phyloP scores from a whole-genome alignment of 2,888 invertebrate species.

The Microctonus hyperodae region DNA sequence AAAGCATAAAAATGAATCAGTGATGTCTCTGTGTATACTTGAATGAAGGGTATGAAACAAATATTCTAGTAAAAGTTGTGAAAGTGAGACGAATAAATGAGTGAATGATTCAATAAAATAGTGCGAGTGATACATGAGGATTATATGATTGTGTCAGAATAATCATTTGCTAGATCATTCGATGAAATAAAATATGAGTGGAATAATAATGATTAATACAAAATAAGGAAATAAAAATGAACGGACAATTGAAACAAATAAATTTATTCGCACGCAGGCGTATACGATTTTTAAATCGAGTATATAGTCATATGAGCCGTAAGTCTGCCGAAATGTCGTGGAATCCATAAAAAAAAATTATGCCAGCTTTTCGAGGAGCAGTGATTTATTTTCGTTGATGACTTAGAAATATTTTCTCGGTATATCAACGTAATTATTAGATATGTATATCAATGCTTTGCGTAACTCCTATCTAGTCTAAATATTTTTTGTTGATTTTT shows the following conservation, averaged over 20 bases:
- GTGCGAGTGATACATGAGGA: slow-evolving; percentile 19
- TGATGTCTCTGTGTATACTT: slow-evolving; percentile 45
- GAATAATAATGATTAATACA: slow-evolving; percentile 7
- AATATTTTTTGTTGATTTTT: slow-evolving; percentile 22
- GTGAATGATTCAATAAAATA: slow-evolving; percentile 24
- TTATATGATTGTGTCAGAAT: background rate
- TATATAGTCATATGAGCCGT: slow-evolving; percentile 24
- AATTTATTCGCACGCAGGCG: background rate
- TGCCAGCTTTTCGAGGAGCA: slow-evolving; percentile 8
- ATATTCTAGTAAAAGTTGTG: slow-evolving; percentile 20
- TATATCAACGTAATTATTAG: slow-evolving; percentile 2
- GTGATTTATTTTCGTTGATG: background rate
- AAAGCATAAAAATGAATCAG: slow-evolving; percentile 36
- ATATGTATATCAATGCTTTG: slow-evolving; percentile 32
- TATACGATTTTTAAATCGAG: background rate
- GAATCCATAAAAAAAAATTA: slow-evolving; percentile 11
- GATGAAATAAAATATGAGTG: background rate
- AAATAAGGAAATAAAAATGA: background rate
- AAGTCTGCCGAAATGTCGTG: slow-evolving; percentile 21
- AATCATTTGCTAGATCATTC: slow-evolving; percentile 20
- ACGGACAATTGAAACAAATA: background rate
- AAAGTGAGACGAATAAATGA: slow-evolving; percentile 13
- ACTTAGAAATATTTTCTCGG: background rate
- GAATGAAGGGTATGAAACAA: slow-evolving; percentile 23
- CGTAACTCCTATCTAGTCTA: slow-evolving; percentile 37